phyloP scores from a whole-genome alignment of 2,888 invertebrate species.

The Ichneumon xanthorius region DNA sequence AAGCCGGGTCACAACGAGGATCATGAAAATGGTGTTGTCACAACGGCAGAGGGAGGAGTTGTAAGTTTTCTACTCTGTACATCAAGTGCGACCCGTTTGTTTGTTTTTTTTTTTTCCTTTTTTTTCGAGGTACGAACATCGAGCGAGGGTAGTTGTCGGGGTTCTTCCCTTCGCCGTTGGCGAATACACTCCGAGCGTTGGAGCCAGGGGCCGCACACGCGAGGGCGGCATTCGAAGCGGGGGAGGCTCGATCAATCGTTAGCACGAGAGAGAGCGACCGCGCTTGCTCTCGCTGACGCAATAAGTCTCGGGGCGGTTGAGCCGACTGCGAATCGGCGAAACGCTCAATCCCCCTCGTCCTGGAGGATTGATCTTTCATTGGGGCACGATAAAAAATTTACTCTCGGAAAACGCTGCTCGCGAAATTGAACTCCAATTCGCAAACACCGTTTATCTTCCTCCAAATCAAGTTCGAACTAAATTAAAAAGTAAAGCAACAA shows the following conservation, averaged over 20 bases:
- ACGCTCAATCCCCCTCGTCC: background rate
- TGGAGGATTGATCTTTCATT: background rate
- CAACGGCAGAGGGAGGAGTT: slow-evolving; percentile 99
- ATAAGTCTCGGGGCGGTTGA: slow-evolving; percentile 7
- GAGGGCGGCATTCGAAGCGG: slow-evolving; percentile 38
- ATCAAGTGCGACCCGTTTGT: background rate
- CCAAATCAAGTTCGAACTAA: too few relatives aligned
- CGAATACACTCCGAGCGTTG: background rate
- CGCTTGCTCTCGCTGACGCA: slow-evolving; percentile 59
- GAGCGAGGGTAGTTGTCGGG: slow-evolving; percentile 21
- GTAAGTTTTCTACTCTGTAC: slow-evolving; percentile 89
- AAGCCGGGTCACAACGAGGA: slow-evolving; percentile 85
- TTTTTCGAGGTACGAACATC: background rate
- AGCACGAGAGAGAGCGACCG: slow-evolving; percentile 40
- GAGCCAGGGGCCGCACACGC: slow-evolving; percentile 31
- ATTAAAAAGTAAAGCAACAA: too few relatives aligned
- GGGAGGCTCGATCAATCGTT: slow-evolving; percentile 60
- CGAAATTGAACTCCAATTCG: background rate
- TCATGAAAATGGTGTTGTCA: slow-evolving; percentile 99
- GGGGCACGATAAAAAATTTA: background rate
- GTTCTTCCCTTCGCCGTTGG: background rate
- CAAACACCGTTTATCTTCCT: background rate
- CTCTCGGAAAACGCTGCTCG: background rate
- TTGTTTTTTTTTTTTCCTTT: background rate
- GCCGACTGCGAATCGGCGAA: background rate